Evolutionary conservation across 1,140 invertebrate species (phyloP), one percentile per base, ranked within the genome.

Genomic region (Gerris buenoi): DNA sequence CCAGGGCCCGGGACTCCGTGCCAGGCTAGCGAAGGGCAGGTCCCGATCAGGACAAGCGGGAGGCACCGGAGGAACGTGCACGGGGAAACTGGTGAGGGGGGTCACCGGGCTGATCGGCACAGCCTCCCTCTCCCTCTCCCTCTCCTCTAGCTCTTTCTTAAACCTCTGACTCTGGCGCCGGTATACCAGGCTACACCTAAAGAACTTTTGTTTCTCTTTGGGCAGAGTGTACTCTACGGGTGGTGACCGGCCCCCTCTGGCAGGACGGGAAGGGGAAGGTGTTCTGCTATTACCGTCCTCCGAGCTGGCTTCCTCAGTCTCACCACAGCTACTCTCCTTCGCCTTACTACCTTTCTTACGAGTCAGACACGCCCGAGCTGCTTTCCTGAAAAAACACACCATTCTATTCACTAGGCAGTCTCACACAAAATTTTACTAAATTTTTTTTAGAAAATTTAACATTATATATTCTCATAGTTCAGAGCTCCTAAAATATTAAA

Each of bases 191-290:
- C 85, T 88, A 73, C 84, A 81, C 76, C 87, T 82, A 81, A 90
- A 91, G 80, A 90, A 90, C 77, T 89, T 90, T 79, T 89, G 88
- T 79, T 90, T 90, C 78, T 89, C 87, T 79, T 88, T 89, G 62
- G 88, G 89, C 81, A 91, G 88, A 72, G 83, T 82, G 77, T 88
- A 68, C 29, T 63, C 65, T 61, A 67, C 70, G 25, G 61, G 60
- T 5, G 25, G 59, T 15, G 25, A 28, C 62, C 68, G 63, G 23
- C 74, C 80, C 82, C 74, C 84, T 81, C 72, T 72, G 74, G 73
- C 76, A 74, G 75, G 77, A 76, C 73, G 75, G 73, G 74, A 76
- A 75, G 68, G 73, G 72, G 75, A 73, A 74, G 74, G 74, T 76
- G 75, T 74, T 75, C 74, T 75, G 75, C 75, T 76, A 82, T 82